These are phyloP conservation scores for Pipistrellus pipistrellus DNA, from an alignment of 2,797 vertebrate genomes.

Conservation along the genomic window DNA sequence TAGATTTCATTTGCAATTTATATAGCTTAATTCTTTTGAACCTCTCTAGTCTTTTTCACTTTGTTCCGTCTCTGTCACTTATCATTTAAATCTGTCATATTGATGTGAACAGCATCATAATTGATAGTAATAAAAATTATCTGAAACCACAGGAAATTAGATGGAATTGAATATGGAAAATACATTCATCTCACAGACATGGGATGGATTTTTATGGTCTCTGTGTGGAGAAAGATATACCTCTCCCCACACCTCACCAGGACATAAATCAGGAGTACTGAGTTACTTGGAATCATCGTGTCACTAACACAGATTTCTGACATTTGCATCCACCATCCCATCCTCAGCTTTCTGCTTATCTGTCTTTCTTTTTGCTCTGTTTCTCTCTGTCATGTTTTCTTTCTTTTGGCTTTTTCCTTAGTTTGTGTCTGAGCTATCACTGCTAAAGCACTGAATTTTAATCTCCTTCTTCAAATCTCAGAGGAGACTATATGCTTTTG, in stretches of 20 bases:
- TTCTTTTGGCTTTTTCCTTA: not conserved
- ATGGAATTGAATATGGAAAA: slow-evolving; percentile 1
- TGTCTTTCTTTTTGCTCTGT: not conserved
- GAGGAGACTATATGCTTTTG: not conserved
- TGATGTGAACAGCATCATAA: not conserved
- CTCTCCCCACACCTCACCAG: not conserved
- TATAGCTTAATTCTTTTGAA: not conserved
- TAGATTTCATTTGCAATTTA: slow-evolving; percentile 3
- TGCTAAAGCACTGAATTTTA: slow-evolving; percentile 23
- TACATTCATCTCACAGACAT: not conserved
- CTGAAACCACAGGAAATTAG: slow-evolving; percentile 51
- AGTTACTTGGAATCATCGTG: not conserved
- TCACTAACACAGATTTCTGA: not conserved
- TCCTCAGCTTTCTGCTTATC: not conserved
- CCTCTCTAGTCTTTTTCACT: not conserved
- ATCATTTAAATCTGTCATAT: slow-evolving; percentile 46
- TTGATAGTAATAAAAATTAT: slow-evolving; percentile 29
- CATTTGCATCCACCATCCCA: not conserved
- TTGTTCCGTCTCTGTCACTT: slow-evolving; percentile 52
- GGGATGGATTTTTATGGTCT: not conserved
- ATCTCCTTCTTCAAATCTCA: slow-evolving; percentile 29
- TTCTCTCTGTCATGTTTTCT: not conserved
- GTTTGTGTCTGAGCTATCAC: not conserved
- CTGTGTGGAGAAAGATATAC: not conserved
- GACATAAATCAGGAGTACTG: not conserved